These are phyloP conservation scores for Drymonia ruficornis DNA, from an alignment of 2,888 invertebrate genomes.

Conservation along the genomic window DNA sequence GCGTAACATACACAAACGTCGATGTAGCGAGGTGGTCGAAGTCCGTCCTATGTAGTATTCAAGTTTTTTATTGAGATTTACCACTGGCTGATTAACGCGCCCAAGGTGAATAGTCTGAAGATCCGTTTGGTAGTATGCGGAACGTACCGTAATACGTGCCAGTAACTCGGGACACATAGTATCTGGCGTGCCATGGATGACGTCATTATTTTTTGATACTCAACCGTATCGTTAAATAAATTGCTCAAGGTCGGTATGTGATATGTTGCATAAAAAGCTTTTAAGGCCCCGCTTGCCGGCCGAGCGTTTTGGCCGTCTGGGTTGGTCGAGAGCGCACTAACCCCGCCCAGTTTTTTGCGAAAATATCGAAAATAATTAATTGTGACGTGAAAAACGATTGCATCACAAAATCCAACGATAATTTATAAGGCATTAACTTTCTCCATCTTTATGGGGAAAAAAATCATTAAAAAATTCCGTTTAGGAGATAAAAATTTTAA, in stretches of 20 bases:
- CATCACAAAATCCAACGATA: no score
- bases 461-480: no score
- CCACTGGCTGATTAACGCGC: constrained; percentile 25
- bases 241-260: constrained; percentile 22
- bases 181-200: constrained; percentile 26
- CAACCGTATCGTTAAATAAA: constrained; percentile 18
- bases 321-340: no score
- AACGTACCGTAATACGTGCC: neutral
- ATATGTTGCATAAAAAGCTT: constrained; percentile 19
- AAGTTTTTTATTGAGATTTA: constrained; percentile 31
- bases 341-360: no score
- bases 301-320: no score
- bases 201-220: constrained; percentile 30
- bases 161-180: constrained; percentile 12
- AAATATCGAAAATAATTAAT: no score
- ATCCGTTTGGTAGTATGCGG: constrained; percentile 30
- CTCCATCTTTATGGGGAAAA: no score
- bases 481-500: no score
- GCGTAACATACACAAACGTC: constrained; percentile 21
- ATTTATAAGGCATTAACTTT: no score
- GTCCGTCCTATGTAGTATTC: constrained; percentile 29
- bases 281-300: no score
- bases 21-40: constrained; percentile 24
- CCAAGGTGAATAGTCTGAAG: constrained; percentile 36
- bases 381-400: no score